Evolutionary conservation across 92 coral and sea anemone species (phyloP), one percentile per base, ranked within the genome.

Genomic region (Meandrina meandrites): DNA sequence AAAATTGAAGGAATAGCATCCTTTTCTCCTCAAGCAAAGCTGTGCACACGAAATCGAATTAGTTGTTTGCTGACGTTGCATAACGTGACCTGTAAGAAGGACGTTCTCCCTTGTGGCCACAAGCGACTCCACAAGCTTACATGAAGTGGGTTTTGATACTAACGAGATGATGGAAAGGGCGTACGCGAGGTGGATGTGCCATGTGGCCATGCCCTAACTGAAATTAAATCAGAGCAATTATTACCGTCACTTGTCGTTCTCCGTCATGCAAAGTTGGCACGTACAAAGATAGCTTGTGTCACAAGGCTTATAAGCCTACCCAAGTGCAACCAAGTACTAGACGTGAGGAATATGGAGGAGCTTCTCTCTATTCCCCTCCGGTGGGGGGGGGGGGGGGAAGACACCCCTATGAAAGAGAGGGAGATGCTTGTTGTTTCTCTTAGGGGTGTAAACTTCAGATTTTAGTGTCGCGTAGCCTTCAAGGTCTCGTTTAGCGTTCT

Each of bases 1-100:
- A 87, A 34, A 94, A 81, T 94, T 94, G 72, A 93, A 93, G 8
- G 93, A 92, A 28, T 76, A 81, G 75, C 98, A 94, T 81, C 82
- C 81, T 0, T 85, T 53, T 32, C 72, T 75, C 42, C 87, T 84
- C 67, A 91, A 42, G 82, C 98, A 94, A 62, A 68, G 80, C 22
- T 91, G 98, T 32, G 92, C 98, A 35, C 98, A 94, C n/a, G 88
- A 86, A 82, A 94, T 84, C 24, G 67, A 60, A 1, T 88, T 88
- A 17, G 75, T 28, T 5, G 80, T 81, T 70, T 54, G 88, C 51
- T 87, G 85, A 17, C 80, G 60, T 83, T 85, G 69, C 22, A 93
- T 71, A 79, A 89, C 86, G 84, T 78, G 87, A 24, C 92, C 96
- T 34, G 62, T 66, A 1, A 91, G 83, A 51, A 53, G 64, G 72